These are phyloP conservation scores for Lampropteryx suffumata DNA, from an alignment of 2,888 invertebrate genomes.

Conservation along the genomic window DNA sequence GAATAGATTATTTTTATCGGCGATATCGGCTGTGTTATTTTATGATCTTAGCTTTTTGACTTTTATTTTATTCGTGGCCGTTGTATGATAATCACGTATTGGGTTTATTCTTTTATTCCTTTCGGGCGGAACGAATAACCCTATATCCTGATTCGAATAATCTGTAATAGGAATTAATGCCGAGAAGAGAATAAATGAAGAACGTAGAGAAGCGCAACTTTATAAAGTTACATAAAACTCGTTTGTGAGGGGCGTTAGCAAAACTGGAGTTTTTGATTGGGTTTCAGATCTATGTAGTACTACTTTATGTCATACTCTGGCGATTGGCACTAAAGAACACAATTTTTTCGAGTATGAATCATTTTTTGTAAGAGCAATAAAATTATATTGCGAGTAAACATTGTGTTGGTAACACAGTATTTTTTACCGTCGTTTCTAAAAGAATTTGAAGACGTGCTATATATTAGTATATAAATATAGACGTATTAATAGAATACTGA, in stretches of 20 bases:
- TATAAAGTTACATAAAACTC: too few relatives aligned
- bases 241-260: too few relatives aligned
- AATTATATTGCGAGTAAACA: slow-evolving; percentile 8
- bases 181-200: too few relatives aligned
- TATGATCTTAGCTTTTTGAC: slow-evolving; percentile 37
- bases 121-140: slow-evolving; percentile 27
- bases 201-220: not conserved
- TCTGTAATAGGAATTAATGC: not conserved
- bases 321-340: slow-evolving; percentile 28
- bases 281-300: not conserved
- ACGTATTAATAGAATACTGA: too few relatives aligned
- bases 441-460: too few relatives aligned
- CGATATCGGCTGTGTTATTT: slow-evolving; percentile 43
- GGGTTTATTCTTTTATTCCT: slow-evolving; percentile 40
- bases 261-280: too few relatives aligned
- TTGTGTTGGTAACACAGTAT: not conserved
- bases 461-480: too few relatives aligned
- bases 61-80: slow-evolving; percentile 39
- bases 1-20: slow-evolving; percentile 45
- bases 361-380: slow-evolving; percentile 20
- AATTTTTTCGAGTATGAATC: slow-evolving; percentile 28
- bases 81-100: slow-evolving; percentile 35
- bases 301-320: slow-evolving; percentile 15
- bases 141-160: slow-evolving; percentile 31
- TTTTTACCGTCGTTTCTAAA: too few relatives aligned